A percentile compares a stretch with the other conserved stretches of the same genome.
phyloP scores from a whole-genome alignment of 2,113 vertebrate genomes.

The Morone chrysops region DNA sequence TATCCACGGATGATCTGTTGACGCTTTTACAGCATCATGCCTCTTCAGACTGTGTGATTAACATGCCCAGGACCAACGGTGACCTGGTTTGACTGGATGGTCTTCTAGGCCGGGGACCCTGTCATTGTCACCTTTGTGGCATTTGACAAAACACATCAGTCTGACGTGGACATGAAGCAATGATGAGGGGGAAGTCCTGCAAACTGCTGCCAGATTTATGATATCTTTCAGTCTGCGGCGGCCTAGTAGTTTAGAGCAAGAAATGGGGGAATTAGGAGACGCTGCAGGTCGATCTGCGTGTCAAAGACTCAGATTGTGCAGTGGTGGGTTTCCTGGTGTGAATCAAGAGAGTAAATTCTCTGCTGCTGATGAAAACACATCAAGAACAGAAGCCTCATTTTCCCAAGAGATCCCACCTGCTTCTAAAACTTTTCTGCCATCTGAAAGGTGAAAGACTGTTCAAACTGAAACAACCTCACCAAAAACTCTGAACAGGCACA shows the following conservation, averaged over 20 bases:
- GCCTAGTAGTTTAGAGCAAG: not conserved
- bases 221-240: not conserved
- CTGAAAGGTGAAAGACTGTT: not conserved
- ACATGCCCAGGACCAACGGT: not conserved
- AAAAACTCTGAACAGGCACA: not conserved
- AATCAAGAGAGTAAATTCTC: not conserved
- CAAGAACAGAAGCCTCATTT: not conserved
- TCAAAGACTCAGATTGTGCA: not conserved
- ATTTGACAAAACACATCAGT: conserved; percentile 18
- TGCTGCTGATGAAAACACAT: not conserved
- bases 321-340: not conserved
- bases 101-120: not conserved
- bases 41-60: not conserved
- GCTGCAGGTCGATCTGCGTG: not conserved
- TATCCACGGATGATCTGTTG: not conserved
- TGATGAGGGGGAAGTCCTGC: conserved; percentile 12
- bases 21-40: not conserved
- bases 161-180: conserved; percentile 6
- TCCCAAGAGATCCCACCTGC: not conserved
- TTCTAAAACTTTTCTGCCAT: not conserved
- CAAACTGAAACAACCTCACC: not conserved
- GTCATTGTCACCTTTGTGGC: not conserved
- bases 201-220: not conserved
- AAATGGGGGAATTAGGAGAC: too few relatives aligned
- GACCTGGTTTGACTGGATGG: not conserved